Percentiles rank a stretch among this genome's conserved stretches.
Conservation (phyloP, 2,888 invertebrate genomes). For the Corbicula japonica region DNA sequence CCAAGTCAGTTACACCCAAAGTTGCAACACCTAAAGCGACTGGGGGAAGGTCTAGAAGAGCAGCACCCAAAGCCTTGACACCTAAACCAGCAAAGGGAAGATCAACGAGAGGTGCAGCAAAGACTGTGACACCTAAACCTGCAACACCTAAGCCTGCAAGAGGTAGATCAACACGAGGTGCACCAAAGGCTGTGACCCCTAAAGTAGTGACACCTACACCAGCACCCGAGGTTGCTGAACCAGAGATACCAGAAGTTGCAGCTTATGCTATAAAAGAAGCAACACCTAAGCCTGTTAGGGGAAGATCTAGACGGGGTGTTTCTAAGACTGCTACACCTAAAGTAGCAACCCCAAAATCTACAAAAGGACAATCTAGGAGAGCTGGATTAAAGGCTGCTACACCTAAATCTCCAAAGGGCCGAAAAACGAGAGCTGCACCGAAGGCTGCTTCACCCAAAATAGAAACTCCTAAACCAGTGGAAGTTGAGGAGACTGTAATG, state of each 20-base stretch:
- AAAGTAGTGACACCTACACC: not conserved
- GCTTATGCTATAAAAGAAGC: too few species aligned
- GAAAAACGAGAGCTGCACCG: not conserved
- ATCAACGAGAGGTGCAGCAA: constrained; percentile 10
- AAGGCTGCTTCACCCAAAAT: too few species aligned
- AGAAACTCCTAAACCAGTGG: constrained; percentile 6
- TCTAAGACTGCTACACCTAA: constrained; percentile 11
- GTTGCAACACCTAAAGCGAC: constrained; percentile 39
- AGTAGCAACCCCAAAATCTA: constrained; percentile 11
- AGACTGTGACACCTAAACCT: too few species aligned
- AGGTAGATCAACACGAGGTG: not conserved
- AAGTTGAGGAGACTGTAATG: too few species aligned
- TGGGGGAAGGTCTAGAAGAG: constrained; percentile 11
- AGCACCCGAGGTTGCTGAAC: too few species aligned
- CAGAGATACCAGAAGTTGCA: too few species aligned
- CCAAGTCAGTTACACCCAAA: constrained; percentile 18
- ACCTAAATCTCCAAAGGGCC: not conserved
- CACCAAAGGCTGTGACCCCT: constrained; percentile 1
- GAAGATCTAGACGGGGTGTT: constrained; percentile 11
- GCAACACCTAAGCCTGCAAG: not conserved
- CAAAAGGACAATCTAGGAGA: constrained; percentile 22
- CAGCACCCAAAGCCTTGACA: not conserved
- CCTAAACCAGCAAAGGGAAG: constrained; percentile 15
- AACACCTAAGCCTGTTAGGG: too few species aligned
- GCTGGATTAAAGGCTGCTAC: constrained; percentile 1